Percentiles rank a stretch among this genome's conserved stretches.
phyloP scores from a whole-genome alignment of 2,888 invertebrate genomes.

The Palloptera scutellata region DNA sequence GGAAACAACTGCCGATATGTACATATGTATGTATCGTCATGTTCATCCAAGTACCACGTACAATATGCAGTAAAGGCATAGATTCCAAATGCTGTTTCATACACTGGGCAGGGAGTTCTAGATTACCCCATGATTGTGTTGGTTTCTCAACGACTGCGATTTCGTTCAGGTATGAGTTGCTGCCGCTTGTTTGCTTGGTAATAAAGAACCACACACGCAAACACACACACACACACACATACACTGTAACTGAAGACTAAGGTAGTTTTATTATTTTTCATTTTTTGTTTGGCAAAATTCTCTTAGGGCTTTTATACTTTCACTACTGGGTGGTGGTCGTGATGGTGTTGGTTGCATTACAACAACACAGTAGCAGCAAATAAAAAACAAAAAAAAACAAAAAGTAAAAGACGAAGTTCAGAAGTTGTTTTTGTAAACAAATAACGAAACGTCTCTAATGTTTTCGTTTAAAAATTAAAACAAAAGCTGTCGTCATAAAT shows the following conservation, averaged over 20 bases:
- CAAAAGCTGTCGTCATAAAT: constrained; percentile 60
- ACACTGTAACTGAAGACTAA: constrained; percentile 5
- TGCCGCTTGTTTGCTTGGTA: constrained; percentile 30
- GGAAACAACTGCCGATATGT: constrained; percentile 38
- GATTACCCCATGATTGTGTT: background rate
- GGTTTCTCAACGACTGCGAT: background rate
- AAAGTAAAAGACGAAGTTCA: constrained; percentile 11
- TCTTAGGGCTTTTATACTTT: constrained; percentile 19
- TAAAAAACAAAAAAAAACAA: background rate
- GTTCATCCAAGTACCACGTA: background rate
- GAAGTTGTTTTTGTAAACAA: constrained; percentile 30
- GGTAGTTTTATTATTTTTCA: constrained; percentile 30
- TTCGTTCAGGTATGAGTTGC: constrained; percentile 4
- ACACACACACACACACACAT: constrained; percentile 18
- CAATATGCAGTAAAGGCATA: background rate
- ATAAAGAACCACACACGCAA: constrained; percentile 23
- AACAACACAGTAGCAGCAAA: constrained; percentile 8
- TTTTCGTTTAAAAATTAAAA: constrained; percentile 53
- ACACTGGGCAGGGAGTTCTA: background rate
- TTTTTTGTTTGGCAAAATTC: background rate
- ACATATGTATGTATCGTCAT: background rate
- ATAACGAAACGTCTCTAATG: constrained; percentile 28
- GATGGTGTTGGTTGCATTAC: constrained; percentile 11
- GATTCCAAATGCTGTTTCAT: constrained; percentile 9
- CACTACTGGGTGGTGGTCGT: constrained; percentile 22